Percentiles rank a stretch among this genome's conserved stretches.
These are phyloP conservation scores for Scaptomyza polygonia DNA, from an alignment of 2,888 invertebrate species.

Conservation along the genomic window DNA sequence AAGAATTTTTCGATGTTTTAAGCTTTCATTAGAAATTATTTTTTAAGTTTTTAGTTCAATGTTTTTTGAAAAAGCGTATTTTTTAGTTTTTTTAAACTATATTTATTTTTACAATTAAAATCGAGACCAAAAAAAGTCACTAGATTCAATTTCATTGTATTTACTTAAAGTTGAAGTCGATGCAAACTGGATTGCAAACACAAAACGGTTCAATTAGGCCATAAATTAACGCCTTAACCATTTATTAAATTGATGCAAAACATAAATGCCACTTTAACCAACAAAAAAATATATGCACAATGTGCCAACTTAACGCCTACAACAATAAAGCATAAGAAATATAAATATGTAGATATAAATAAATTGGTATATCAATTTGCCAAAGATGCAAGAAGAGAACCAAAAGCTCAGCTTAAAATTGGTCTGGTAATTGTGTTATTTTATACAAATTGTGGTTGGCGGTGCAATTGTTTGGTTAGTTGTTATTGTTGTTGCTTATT, in stretches of 20 bases:
- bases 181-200: constrained; percentile 56
- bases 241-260: constrained; percentile 71
- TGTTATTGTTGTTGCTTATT: constrained; percentile 6
- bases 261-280: constrained; percentile 63
- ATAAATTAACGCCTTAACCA: constrained; percentile 75
- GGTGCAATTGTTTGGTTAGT: constrained; percentile 57
- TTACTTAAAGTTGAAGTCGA: neutral
- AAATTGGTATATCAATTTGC: constrained; percentile 21
- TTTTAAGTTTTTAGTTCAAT: too few species aligned
- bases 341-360: neutral
- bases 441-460: constrained; percentile 43
- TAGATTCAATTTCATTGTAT: neutral
- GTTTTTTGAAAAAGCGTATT: too few species aligned
- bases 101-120: neutral
- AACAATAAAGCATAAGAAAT: constrained; percentile 7
- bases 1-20: too few species aligned
- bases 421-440: constrained; percentile 68
- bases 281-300: constrained; percentile 71
- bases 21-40: too few species aligned
- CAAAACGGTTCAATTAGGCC: constrained; percentile 74
- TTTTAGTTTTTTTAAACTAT: too few species aligned
- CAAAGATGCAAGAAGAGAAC: constrained; percentile 23
- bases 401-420: constrained; percentile 32
- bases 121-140: neutral
- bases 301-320: constrained; percentile 58